phyloP scores from a whole-genome alignment of 2,113 vertebrate genomes.

The Cavia aperea region DNA sequence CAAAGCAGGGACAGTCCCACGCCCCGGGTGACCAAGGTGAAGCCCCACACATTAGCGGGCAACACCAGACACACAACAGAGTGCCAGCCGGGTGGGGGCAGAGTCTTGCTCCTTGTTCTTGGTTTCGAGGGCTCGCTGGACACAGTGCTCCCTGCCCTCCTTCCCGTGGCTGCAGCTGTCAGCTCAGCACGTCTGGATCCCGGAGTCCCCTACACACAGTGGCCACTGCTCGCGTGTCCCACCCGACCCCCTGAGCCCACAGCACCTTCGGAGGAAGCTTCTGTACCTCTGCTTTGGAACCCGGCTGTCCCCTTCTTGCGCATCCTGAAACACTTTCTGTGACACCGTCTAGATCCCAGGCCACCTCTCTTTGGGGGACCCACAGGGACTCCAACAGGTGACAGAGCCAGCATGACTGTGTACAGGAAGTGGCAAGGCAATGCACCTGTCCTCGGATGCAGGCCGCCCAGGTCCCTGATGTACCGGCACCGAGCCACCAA shows the following conservation, averaged over 20 bases:
- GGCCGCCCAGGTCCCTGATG: too few species aligned
- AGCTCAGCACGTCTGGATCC: fast-evolving
- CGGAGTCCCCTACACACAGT: fast-evolving
- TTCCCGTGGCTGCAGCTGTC: background rate
- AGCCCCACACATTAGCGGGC: background rate
- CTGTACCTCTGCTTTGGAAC: background rate
- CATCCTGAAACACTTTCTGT: background rate
- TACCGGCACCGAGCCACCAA: fast-evolving
- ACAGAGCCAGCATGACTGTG: background rate
- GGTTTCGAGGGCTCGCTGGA: fast-evolving
- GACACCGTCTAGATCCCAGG: background rate
- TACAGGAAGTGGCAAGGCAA: background rate
- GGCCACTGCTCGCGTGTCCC: background rate
- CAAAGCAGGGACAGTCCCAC: too few species aligned
- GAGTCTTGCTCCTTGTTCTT: too few species aligned
- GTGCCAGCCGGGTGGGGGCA: fast-evolving
- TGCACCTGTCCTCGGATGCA: background rate
- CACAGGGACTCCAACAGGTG: background rate
- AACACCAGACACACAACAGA: background rate
- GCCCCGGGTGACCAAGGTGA: background rate
- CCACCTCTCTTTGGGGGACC: background rate
- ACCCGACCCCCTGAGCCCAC: background rate
- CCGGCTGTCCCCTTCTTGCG: background rate
- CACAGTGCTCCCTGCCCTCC: fast-evolving
- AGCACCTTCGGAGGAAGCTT: background rate